A percentile compares a stretch with the other conserved stretches of the same genome.
phyloP scores from a whole-genome alignment of 1,140 invertebrate genomes.

The Ceratina calcarata region DNA sequence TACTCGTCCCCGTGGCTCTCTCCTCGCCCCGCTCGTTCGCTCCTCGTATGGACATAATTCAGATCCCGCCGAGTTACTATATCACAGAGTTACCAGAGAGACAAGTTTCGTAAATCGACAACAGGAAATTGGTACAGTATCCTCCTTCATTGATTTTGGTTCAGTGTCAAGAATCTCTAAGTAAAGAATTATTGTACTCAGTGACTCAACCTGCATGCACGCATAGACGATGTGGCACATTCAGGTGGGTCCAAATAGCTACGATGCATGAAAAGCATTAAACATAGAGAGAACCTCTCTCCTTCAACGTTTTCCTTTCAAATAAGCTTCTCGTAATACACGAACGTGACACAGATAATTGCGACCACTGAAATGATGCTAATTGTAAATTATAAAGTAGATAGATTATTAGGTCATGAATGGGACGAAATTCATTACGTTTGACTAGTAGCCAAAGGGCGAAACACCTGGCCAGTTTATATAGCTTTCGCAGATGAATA shows the following conservation, averaged over 20 bases:
- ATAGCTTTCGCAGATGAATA: conserved; percentile 60
- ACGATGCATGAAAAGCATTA: too few relatives aligned
- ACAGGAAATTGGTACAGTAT: background rate
- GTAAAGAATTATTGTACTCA: too few relatives aligned
- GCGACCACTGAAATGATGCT: background rate
- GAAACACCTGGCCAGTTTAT: conserved; percentile 48
- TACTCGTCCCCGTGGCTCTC: conserved; percentile 47
- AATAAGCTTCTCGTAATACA: too few relatives aligned
- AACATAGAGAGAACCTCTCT: too few relatives aligned
- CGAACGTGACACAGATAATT: too few relatives aligned
- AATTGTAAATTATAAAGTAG: background rate
- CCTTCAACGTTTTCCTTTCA: too few relatives aligned
- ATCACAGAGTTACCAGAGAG: background rate
- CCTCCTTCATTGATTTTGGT: background rate
- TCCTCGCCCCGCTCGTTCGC: conserved; percentile 4
- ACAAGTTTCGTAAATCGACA: background rate
- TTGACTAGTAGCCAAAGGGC: background rate
- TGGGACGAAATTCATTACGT: background rate
- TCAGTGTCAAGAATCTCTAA: too few relatives aligned
- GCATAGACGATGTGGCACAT: too few relatives aligned
- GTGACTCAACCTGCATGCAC: too few relatives aligned
- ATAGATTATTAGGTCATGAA: background rate
- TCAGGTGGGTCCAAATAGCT: too few relatives aligned
- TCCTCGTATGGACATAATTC: conserved; percentile 41
- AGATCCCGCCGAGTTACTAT: conserved; percentile 1